These are phyloP conservation scores for Phocoena sinus DNA, from an alignment of 2,113 vertebrate genomes.

Conservation along the genomic window DNA sequence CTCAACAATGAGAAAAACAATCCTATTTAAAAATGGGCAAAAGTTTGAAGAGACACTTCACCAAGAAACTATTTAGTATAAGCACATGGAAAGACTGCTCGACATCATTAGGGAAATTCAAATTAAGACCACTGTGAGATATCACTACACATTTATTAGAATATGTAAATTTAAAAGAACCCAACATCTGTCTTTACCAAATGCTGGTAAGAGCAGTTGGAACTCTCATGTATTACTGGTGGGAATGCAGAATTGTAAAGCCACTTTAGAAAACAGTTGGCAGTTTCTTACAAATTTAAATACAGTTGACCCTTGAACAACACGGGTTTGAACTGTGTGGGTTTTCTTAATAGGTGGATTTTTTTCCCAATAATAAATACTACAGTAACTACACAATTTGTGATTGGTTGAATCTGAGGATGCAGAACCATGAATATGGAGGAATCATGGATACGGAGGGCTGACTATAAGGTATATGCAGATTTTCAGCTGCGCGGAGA, in stretches of 20 bases:
- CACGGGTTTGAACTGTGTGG: background rate
- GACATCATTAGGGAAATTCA: background rate
- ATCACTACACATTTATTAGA: background rate
- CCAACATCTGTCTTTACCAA: background rate
- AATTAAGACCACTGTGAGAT: background rate
- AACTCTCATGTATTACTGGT: background rate
- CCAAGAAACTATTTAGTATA: background rate
- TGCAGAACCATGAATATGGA: background rate
- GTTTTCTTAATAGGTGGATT: too few relatives aligned
- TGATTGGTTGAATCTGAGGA: background rate
- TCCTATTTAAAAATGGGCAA: background rate
- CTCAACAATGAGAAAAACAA: background rate
- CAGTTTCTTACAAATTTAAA: background rate
- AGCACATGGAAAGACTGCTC: background rate
- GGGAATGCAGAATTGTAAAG: background rate
- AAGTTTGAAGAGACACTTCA: background rate
- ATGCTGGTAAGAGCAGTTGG: background rate
- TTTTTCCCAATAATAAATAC: background rate
- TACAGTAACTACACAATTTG: background rate
- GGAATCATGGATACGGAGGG: background rate
- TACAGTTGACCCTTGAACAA: background rate
- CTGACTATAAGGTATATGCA: background rate
- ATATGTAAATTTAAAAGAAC: background rate
- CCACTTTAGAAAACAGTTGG: background rate
- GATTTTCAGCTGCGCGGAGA: background rate